Percentiles rank a stretch among this genome's conserved stretches.
Evolutionary conservation across 2,888 invertebrate species (phyloP).

Genomic region (Rhingia rostrata): DNA sequence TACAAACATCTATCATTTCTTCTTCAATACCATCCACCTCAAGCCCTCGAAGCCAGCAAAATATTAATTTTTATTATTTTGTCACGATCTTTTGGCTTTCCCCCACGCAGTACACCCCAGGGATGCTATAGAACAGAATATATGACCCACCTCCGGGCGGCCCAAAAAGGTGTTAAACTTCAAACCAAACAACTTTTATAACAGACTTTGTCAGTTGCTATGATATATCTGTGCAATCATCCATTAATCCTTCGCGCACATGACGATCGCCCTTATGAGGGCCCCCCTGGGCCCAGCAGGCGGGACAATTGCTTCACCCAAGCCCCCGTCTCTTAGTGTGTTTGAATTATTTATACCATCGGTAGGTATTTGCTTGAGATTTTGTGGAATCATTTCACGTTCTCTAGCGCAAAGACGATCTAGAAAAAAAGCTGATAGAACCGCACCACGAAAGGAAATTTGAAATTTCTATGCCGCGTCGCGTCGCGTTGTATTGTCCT

Average conservation of each 20-base stretch:
- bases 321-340: conserved; percentile 17
- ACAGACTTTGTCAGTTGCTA: conserved; percentile 67
- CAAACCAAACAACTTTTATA: conserved; percentile 61
- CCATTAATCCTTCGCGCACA: conserved; percentile 50
- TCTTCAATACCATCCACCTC: too few species aligned
- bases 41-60: not conserved
- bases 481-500: conserved; percentile 36
- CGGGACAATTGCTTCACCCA: conserved; percentile 65
- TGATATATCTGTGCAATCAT: conserved; percentile 68
- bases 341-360: conserved; percentile 61
- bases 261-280: conserved; percentile 50
- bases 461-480: conserved; percentile 44
- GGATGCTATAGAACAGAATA: conserved; percentile 50
- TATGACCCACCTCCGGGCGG: conserved; percentile 54
- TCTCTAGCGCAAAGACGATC: conserved; percentile 3
- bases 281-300: conserved; percentile 69
- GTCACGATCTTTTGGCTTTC: conserved; percentile 40
- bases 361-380: conserved; percentile 53
- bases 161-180: conserved; percentile 73
- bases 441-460: conserved; percentile 63
- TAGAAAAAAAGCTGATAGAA: conserved; percentile 22
- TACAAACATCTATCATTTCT: too few species aligned
- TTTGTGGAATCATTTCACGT: conserved; percentile 48
- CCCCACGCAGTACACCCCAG: conserved; percentile 6
- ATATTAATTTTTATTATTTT: conserved; percentile 42